phyloP scores from a whole-genome alignment of 1,140 invertebrate genomes.

The Anadara kagoshimensis region DNA sequence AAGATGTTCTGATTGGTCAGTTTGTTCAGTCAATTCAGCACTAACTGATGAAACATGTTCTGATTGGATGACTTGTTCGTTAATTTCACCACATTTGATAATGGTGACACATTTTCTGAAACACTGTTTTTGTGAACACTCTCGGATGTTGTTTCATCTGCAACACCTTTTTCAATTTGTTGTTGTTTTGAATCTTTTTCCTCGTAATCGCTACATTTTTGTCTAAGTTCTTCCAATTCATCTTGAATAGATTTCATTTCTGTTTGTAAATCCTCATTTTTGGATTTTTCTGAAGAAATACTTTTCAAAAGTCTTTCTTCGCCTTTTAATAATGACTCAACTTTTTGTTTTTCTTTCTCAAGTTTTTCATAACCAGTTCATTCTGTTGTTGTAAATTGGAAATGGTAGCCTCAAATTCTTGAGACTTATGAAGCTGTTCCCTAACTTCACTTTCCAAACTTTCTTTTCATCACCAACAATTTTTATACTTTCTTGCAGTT shows the following conservation, averaged over 20 bases:
- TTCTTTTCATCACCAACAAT: constrained; percentile 41
- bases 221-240: constrained; percentile 23
- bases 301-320: constrained; percentile 47
- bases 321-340: constrained; percentile 41
- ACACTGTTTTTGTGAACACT: too few species aligned
- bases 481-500: constrained; percentile 37
- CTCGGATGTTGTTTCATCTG: too few species aligned
- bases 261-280: constrained; percentile 41
- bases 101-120: too few species aligned
- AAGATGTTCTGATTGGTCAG: too few species aligned
- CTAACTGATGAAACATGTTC: too few species aligned
- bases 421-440: constrained; percentile 2
- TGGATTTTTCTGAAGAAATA: constrained; percentile 34
- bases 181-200: constrained; percentile 34
- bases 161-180: constrained; percentile 11
- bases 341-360: constrained; percentile 25
- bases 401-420: not conserved
- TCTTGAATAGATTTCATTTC: constrained; percentile 38
- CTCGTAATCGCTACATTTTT: constrained; percentile 44
- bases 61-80: too few species aligned
- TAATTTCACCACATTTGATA: too few species aligned
- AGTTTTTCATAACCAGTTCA: not conserved
- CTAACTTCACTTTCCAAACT: constrained; percentile 39
- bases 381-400: too few species aligned
- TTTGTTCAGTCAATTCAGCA: too few species aligned